Conservation (phyloP, 92 coral and sea anemone species). For the Porites evermanni region DNA sequence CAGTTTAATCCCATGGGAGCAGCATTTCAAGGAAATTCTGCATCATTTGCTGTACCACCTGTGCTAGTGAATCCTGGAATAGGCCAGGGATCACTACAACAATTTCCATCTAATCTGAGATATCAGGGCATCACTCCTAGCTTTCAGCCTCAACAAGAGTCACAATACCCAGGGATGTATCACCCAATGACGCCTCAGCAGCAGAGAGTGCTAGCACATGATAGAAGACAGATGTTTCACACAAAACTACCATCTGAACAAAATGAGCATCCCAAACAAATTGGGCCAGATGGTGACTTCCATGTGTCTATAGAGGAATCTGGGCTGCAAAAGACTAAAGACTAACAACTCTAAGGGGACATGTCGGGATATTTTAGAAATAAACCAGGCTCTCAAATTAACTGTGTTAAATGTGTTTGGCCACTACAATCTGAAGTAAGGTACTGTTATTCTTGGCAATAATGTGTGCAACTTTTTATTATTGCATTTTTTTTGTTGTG, state of each 20-base stretch:
- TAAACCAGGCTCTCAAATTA: neutral
- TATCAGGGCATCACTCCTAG: neutral
- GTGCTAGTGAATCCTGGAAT: conserved; percentile 14
- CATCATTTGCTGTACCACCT: neutral
- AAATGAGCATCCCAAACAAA: conserved; percentile 12
- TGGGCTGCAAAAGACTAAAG: neutral
- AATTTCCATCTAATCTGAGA: neutral
- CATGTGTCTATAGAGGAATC: conserved; percentile 23
- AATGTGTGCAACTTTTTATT: too few relatives aligned
- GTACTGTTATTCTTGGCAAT: too few relatives aligned
- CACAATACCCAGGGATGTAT: neutral
- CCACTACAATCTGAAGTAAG: too few relatives aligned
- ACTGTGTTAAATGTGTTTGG: too few relatives aligned
- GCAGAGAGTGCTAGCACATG: neutral
- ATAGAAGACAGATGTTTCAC: conserved; percentile 3
- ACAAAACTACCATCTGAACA: conserved; percentile 26
- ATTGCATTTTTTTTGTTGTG: too few relatives aligned
- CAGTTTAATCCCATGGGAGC: neutral
- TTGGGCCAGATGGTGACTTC: neutral
- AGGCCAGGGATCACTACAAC: conserved; percentile 4
- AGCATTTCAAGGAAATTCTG: conserved; percentile 3
- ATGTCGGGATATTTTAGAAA: too few relatives aligned
- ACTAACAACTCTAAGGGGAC: neutral
- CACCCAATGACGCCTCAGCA: too few relatives aligned
- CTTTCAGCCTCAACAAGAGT: conserved; percentile 21